These are phyloP conservation scores for Steinernema scapterisci DNA, from an alignment of 2,888 invertebrate species.

Conservation along the genomic window DNA sequence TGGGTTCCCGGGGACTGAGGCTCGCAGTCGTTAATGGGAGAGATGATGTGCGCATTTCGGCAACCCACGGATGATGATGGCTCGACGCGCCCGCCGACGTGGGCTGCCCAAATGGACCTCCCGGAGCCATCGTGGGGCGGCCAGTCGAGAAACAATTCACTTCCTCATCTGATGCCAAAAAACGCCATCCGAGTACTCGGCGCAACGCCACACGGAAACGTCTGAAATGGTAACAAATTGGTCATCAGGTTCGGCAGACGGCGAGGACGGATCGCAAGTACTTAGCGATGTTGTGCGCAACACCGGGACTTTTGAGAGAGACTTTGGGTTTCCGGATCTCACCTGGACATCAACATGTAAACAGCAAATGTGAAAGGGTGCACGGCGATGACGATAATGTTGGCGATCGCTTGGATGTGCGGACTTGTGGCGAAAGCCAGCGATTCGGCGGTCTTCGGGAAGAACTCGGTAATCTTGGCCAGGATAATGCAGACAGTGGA, in stretches of 20 bases:
- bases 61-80: conserved; percentile 5
- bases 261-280: neutral
- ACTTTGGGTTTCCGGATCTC: neutral
- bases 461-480: conserved; percentile 37
- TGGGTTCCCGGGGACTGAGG: neutral
- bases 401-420: conserved; percentile 35
- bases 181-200: conserved; percentile 46
- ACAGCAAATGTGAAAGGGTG: conserved; percentile 55
- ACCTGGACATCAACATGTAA: conserved; percentile 54
- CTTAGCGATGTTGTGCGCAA: neutral
- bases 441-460: conserved; percentile 1
- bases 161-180: conserved; percentile 50
- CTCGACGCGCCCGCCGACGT: neutral
- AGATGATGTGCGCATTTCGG: conserved; percentile 18
- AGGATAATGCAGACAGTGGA: conserved; percentile 47
- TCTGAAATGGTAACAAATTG: conserved; percentile 25
- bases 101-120: neutral
- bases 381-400: conserved; percentile 48
- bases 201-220: conserved; percentile 49
- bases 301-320: neutral
- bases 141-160: conserved; percentile 26
- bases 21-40: conserved; percentile 13
- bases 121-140: neutral
- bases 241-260: too few species aligned
- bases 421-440: conserved; percentile 24